Evolutionary conservation across 2,888 invertebrate genomes (phyloP), one percentile per base, ranked within the genome.

Genomic region (Pristionchus maxplancki): DNA sequence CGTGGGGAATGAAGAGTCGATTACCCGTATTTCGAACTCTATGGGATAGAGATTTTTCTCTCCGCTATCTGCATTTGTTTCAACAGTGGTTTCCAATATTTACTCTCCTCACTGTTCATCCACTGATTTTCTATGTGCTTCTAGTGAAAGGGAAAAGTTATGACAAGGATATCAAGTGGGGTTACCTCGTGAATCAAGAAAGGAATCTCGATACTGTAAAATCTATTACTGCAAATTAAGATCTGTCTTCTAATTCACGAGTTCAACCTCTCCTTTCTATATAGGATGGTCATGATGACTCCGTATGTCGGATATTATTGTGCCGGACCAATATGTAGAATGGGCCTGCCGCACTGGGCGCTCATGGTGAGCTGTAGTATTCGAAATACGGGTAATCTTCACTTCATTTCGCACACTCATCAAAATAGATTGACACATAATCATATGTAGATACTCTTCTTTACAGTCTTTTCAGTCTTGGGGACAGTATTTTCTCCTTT

Each of bases 131-230:
- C 31, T 81, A 81, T 48, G 37, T 81, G 6, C 50, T 81, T 4
- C 50, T 81, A 17, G 31, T 24, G 17, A 81, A 50, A 24, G 50
- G 31, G 1, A 24, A 6, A 2, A 17, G n/a, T 4, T 81, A 81
- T 48, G 48, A 37, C 15, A 13, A 11, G 9, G 81, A 50, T 50
- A 24, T 81, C 3, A 81, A 81, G 48, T 78, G 40, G 81, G 81
- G 81, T 2, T 81, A 81, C 28, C 11, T 50, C 15, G 50, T 81
- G 81, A 81, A 50, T 48, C 81, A 81, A 50, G 81, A 28, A 44
- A 44, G n/a, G n/a, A n/a, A n/a, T n/a, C n/a, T n/a, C n/a, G n/a
- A n/a, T n/a, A n/a, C n/a, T n/a, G n/a, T n/a, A 71, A 71, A 37
- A 17, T 37, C 11, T 13, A 37, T 5, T 17, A 28, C 9, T 4